Conservation (phyloP, 1,140 invertebrate species). For the Batillaria attramentaria region DNA sequence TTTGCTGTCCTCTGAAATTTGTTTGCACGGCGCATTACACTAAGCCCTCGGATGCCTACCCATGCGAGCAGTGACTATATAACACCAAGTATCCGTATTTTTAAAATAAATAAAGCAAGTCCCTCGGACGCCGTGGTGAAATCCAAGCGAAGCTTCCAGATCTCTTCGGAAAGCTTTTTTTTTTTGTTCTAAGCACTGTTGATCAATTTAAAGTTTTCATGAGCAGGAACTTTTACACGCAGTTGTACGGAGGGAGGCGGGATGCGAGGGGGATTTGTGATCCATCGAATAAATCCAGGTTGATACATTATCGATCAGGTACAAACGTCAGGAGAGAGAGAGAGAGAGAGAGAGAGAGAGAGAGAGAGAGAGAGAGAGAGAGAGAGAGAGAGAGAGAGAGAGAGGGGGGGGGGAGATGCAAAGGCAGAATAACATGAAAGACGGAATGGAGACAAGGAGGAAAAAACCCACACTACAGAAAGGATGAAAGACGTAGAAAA, state of each 20-base stretch:
- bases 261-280: neutral
- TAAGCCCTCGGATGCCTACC: too few relatives aligned
- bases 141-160: neutral
- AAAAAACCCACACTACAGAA: neutral
- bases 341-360: slow-evolving; percentile 5
- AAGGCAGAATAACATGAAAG: neutral
- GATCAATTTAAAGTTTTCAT: neutral
- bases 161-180: too few relatives aligned
- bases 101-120: too few relatives aligned
- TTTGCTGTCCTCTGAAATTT: too few relatives aligned
- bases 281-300: neutral
- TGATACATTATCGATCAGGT: neutral
- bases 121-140: too few relatives aligned
- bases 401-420: neutral
- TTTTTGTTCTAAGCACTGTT: neutral
- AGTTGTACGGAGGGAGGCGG: neutral
- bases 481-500: neutral
- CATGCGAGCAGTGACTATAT: too few relatives aligned
- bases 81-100: too few relatives aligned
- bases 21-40: too few relatives aligned
- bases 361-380: slow-evolving; percentile 2
- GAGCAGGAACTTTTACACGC: neutral
- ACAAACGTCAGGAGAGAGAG: neutral
- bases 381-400: slow-evolving; percentile 2
- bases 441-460: neutral